These are phyloP conservation scores for Carcharodon carcharias DNA, from an alignment of 2,797 vertebrate species.

Conservation along the genomic window DNA sequence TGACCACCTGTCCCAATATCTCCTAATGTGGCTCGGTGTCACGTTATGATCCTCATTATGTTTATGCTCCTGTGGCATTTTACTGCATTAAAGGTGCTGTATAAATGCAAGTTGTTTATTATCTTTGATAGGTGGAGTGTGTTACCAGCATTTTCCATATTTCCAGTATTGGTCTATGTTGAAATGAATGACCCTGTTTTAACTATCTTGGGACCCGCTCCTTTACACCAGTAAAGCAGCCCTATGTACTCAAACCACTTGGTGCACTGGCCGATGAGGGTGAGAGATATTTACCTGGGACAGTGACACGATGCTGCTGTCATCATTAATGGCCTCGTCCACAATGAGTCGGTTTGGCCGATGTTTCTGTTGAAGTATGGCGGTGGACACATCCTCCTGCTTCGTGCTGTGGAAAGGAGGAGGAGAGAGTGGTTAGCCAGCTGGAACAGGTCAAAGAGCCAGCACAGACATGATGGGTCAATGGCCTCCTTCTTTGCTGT, in stretches of 20 bases:
- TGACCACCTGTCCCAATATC: neutral
- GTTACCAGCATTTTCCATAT: neutral
- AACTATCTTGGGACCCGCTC: too few relatives aligned
- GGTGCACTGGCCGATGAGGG: neutral
- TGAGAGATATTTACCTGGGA: conserved; percentile 51
- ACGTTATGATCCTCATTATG: neutral
- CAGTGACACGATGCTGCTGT: conserved; percentile 66
- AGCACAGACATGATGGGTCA: neutral
- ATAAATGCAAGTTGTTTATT: neutral
- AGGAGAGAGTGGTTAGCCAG: neutral
- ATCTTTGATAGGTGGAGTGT: too few relatives aligned
- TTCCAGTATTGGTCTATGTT: neutral
- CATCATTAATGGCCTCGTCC: conserved; percentile 63
- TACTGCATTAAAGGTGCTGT: neutral
- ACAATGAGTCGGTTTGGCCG: conserved; percentile 64
- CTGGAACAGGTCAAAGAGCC: too few relatives aligned
- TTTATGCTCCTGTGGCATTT: neutral
- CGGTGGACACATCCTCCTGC: conserved; percentile 64
- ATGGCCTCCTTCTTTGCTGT: neutral
- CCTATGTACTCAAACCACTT: neutral
- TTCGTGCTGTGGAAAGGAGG: conserved; percentile 51
- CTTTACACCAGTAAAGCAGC: too few relatives aligned
- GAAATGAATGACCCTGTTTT: too few relatives aligned
- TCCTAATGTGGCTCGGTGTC: neutral
- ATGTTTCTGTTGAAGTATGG: conserved; percentile 65